Percentiles rank a stretch among this genome's conserved stretches.
These are phyloP conservation scores for Vireo griseus DNA, from an alignment of 2,797 vertebrate genomes.

Conservation along the genomic window DNA sequence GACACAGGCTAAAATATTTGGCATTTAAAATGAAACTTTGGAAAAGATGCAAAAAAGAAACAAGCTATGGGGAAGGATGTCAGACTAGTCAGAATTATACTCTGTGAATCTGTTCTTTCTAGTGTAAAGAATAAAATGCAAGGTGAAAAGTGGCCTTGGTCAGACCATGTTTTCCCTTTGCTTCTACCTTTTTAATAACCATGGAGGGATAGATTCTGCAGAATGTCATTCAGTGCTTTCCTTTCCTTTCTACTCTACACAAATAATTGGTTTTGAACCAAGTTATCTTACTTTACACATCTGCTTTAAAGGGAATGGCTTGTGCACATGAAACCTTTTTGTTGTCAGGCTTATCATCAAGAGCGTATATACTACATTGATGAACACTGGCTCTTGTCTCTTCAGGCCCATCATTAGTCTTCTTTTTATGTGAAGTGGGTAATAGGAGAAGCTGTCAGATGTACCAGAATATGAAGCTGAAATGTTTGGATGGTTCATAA, in stretches of 20 bases:
- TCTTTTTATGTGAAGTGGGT: not conserved
- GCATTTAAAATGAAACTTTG: not conserved
- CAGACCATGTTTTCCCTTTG: not conserved
- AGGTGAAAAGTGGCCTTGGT: not conserved
- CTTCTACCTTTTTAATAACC: not conserved
- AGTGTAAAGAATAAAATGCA: not conserved
- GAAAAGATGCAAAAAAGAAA: not conserved
- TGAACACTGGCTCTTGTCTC: not conserved
- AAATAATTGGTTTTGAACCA: not conserved
- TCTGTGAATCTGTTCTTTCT: not conserved
- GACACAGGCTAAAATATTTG: not conserved
- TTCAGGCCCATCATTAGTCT: not conserved
- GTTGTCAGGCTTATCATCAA: not conserved
- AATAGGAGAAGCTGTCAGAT: slow-evolving; percentile 9
- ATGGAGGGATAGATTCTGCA: not conserved
- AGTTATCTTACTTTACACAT: not conserved
- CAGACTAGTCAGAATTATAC: not conserved
- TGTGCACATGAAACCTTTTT: not conserved
- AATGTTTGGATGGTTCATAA: not conserved
- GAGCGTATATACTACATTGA: not conserved
- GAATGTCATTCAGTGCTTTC: not conserved
- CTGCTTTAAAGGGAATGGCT: not conserved
- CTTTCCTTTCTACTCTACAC: not conserved
- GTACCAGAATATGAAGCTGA: not conserved
- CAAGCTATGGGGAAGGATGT: not conserved